Conservation (phyloP, 2,888 invertebrate species). For the Nudaria mundana region DNA sequence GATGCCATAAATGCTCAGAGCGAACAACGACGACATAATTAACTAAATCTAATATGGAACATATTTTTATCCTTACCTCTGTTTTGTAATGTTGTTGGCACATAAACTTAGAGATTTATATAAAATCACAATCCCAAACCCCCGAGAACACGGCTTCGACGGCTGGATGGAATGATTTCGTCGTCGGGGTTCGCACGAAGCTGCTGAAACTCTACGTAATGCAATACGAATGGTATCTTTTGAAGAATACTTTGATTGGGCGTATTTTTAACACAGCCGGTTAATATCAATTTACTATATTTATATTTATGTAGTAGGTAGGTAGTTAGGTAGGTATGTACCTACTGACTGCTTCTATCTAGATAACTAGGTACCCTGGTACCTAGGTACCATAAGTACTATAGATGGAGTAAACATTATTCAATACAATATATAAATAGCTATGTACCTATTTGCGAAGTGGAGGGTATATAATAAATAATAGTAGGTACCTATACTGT, state of each 20-base stretch:
- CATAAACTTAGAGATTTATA: constrained; percentile 71
- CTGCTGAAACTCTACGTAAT: constrained; percentile 56
- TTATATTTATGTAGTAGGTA: too few species aligned
- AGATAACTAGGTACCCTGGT: too few species aligned
- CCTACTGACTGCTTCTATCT: too few species aligned
- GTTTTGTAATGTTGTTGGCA: constrained; percentile 77
- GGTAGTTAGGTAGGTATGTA: too few species aligned
- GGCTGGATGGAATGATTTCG: constrained; percentile 82
- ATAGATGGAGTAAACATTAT: too few species aligned
- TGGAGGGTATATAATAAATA: too few species aligned
- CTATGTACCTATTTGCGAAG: too few species aligned
- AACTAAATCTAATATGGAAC: constrained; percentile 44
- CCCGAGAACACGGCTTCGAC: constrained; percentile 80
- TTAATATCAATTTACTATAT: constrained; percentile 62
- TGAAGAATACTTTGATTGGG: constrained; percentile 36
- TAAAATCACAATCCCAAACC: constrained; percentile 77
- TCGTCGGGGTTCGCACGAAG: constrained; percentile 77
- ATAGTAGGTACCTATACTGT: too few species aligned
- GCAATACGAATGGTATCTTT: constrained; percentile 44
- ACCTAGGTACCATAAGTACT: too few species aligned
- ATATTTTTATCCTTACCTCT: constrained; percentile 60
- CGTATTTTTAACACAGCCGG: constrained; percentile 54
- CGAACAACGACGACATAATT: constrained; percentile 56
- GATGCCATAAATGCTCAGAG: constrained; percentile 78
- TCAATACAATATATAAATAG: too few species aligned